Base-by-base conservation (phyloP, 2,888 invertebrate genomes). In the Lycophotia porphyrea region DNA sequence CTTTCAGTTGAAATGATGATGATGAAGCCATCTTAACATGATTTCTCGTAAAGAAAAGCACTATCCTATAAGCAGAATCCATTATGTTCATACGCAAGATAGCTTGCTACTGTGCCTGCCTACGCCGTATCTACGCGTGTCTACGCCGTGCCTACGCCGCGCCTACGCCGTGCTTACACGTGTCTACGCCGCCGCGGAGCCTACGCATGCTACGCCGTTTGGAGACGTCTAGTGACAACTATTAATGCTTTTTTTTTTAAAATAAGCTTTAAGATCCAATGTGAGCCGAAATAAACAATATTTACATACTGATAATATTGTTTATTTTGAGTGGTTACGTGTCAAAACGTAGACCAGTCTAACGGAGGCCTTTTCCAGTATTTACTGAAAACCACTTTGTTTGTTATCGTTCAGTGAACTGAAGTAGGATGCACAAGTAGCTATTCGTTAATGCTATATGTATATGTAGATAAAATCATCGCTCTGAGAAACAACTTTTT, bases 241-340 rank as follows among this genome's bases (percentile, higher is more conserved):
- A 1, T 18, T 27, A 34, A 39, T 47, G 44, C 2, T 47, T 44
- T 44, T 39, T 39, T 39, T 18, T 61, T 36, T 60, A 58, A 42
- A 42, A 15, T 64, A 47, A 31, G 18, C 36, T 65, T 9, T 13
- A 39, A 47, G 39, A 76, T 76, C 65, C 34, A 34, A 9, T 15
- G 21, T 21, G 8, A 36, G 63, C 61, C 7, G 27, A 27, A 34
- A n/a, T n/a, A n/a, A n/a, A n/a, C n/a, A 63, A 79, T 74, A 64
- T 67, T 36, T n/a, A 74, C 65, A 18, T 34, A 18, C 18, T 42
- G 75, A 81, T 75, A 81, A 74, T 24, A 65, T 18, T 66, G 34
- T 71, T 79, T 71, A 71, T 58, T 58, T 47, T 64, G 68, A 68
- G 52, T 61, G 24, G 55, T 34, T 31, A 31, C 18, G 36, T 73